These are phyloP conservation scores for Nesogale talazaci DNA, from an alignment of 2,113 vertebrate species.

Conservation along the genomic window DNA sequence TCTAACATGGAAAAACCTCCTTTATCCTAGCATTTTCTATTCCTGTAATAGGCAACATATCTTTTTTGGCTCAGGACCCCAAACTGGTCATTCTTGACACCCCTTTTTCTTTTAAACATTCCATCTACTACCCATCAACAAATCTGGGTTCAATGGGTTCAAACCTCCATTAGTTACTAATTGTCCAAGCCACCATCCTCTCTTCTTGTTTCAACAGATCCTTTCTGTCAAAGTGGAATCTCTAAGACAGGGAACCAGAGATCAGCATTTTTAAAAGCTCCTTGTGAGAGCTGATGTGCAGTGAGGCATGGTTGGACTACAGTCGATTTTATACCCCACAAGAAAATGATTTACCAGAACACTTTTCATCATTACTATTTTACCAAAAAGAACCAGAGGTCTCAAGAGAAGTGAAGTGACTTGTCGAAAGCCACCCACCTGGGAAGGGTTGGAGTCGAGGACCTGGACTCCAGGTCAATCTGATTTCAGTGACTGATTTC, in stretches of 20 bases:
- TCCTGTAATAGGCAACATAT: background rate
- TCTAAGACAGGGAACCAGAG: background rate
- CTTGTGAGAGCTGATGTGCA: background rate
- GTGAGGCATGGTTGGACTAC: background rate
- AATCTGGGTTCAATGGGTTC: background rate
- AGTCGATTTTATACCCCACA: background rate
- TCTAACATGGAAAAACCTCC: background rate
- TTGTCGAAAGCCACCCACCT: background rate
- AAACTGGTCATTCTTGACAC: background rate
- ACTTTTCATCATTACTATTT: background rate
- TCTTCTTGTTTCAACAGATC: background rate
- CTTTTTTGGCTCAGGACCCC: background rate
- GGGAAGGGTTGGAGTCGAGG: background rate
- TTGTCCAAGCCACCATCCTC: background rate
- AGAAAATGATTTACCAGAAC: no score
- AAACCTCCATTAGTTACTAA: background rate
- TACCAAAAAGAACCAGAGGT: background rate
- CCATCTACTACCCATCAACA: background rate
- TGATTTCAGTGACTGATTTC: background rate
- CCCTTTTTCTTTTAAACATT: background rate
- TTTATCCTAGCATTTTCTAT: constrained; percentile 16
- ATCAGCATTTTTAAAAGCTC: background rate
- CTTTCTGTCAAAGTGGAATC: background rate
- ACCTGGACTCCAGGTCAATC: no score
- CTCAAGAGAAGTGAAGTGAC: background rate